Conservation (phyloP, 2,797 vertebrate genomes). For the Sebastes steindachneri region DNA sequence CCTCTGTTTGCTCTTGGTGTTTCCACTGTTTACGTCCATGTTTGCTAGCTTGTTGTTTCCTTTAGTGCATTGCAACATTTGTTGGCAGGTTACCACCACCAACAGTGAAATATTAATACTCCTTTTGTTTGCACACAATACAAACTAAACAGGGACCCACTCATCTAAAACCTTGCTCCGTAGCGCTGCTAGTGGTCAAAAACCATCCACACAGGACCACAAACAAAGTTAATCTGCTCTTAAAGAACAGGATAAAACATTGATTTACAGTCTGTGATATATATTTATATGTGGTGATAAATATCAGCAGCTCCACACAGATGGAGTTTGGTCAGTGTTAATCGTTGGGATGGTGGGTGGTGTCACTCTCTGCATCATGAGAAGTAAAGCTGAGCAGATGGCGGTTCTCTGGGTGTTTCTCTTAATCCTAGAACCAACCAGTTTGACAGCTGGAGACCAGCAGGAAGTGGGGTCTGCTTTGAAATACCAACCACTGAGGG, state of each 20-base stretch:
- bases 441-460: conserved; percentile 41
- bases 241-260: not conserved
- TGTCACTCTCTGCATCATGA: not conserved
- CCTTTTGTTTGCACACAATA: not conserved
- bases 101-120: not conserved
- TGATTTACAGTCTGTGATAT: not conserved
- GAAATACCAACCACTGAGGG: conserved; percentile 30
- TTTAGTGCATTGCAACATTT: not conserved
- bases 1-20: not conserved
- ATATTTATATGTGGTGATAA: not conserved
- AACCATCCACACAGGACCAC: not conserved
- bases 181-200: not conserved
- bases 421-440: not conserved
- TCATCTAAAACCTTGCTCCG: not conserved
- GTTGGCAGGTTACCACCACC: not conserved
- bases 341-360: not conserved
- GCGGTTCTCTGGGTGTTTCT: not conserved
- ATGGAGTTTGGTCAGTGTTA: not conserved
- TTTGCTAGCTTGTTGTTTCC: not conserved
- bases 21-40: not conserved
- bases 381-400: conserved; percentile 29
- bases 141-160: not conserved
- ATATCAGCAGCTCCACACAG: conserved; percentile 13
- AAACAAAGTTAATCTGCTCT: not conserved
- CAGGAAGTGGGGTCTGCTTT: not conserved